Base-by-base conservation (phyloP, 53 echinoderm and acorn worm genomes). In the Echinometra lucunter region DNA sequence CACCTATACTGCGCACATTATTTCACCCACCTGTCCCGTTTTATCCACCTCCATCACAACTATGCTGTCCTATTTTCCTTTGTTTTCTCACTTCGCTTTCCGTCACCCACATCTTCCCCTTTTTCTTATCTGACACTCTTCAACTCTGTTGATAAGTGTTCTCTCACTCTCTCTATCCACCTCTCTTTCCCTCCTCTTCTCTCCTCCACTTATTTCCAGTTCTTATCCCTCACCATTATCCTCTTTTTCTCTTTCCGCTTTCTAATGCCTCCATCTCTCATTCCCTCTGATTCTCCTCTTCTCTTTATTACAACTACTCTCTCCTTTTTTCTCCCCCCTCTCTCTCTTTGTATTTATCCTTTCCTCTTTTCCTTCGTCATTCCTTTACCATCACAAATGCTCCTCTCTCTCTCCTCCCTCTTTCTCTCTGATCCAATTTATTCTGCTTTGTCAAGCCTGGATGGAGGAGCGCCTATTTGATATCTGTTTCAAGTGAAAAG, bases 401-500 rank as follows among this genome's bases (percentile, higher is more conserved):
- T 1, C 25, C 25, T 83, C 49, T 35, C 35, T 72, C 34, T 72
- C 35, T 35, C 72, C 11, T 4, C 49, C 27, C 83, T 27, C 49
- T 83, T 28, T 47, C 83, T 27, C 47, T 83, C 11, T 83, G 80
- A 80, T 80, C 80, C 44, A 80, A 80, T 80, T 47, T 83, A 83
- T 83, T 83, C 83, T 83, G 83, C 47, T 83, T 83, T 83, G 83
- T n/a, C 83, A 83, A 47, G 83, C 47, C 83, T 45, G 47, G 49
- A 2, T 45, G 83, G 23, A 83, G 83, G 47, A 83, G 44, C 44
- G 23, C 83, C 83, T 49, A 47, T 83, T 83, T 47, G 83, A 83
- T 80, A 83, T 83, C 47, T 83, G 83, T 83, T 83, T 49, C 83
- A 45, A n/a, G 45, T 16, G 83, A 83, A 83, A 49, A 83, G 83